Evolutionary conservation across 2,888 invertebrate genomes (phyloP).

Genomic region (Plebejus melissa): DNA sequence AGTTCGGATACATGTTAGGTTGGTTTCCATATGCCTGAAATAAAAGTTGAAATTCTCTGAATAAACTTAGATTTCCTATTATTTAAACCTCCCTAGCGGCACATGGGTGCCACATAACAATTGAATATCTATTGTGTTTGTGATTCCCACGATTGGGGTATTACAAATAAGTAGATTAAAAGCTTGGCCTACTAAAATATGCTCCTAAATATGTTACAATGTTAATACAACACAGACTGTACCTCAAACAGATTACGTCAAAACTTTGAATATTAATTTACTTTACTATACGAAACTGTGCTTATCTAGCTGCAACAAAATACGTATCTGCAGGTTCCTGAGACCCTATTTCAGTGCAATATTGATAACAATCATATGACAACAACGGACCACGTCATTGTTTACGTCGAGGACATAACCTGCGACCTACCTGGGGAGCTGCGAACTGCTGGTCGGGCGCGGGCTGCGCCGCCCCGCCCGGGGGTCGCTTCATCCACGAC

Average conservation of each 20-base stretch:
- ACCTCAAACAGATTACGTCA: neutral
- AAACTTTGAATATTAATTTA: neutral
- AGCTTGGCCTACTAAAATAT: neutral
- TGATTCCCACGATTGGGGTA: too few relatives aligned
- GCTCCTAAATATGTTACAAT: neutral
- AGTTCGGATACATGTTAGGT: conserved; percentile 59
- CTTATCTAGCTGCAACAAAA: neutral
- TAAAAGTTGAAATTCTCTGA: conserved; percentile 29
- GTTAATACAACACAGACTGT: neutral
- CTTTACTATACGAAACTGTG: neutral
- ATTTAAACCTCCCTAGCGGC: too few relatives aligned
- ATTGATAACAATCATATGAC: conserved; percentile 45
- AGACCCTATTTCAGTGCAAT: neutral
- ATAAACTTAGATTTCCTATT: conserved; percentile 2
- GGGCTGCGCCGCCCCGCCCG: conserved; percentile 51
- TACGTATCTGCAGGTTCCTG: neutral
- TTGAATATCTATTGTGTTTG: too few relatives aligned
- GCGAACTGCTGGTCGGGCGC: conserved; percentile 54
- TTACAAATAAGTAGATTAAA: too few relatives aligned
- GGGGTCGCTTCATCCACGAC: conserved; percentile 73
- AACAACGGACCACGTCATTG: conserved; percentile 66
- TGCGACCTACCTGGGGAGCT: conserved; percentile 62
- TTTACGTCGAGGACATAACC: conserved; percentile 62
- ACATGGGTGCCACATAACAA: too few relatives aligned
- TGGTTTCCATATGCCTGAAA: conserved; percentile 64